Conservation (phyloP, 92 coral and sea anemone genomes). For the Montipora capitata region DNA sequence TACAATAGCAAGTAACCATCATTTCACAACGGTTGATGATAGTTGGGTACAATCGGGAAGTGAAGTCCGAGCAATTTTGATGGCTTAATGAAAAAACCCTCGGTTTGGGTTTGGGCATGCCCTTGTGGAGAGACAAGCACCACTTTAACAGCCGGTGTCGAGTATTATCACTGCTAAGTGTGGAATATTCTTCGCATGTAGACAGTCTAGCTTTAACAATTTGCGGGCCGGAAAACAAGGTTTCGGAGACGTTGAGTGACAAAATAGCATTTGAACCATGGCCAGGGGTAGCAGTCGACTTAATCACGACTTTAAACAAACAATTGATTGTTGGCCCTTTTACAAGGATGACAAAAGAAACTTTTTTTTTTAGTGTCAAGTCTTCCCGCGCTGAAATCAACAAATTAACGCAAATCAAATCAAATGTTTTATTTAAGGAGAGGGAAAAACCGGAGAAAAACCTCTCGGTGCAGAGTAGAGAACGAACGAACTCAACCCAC, state of each 20-base stretch:
- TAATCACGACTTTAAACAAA: not conserved
- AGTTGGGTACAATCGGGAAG: too few species aligned
- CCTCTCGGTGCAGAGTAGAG: too few species aligned
- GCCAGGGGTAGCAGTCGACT: not conserved
- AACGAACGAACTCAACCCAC: too few species aligned
- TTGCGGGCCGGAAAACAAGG: not conserved
- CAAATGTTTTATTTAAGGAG: too few species aligned
- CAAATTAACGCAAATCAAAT: too few species aligned
- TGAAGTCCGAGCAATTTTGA: too few species aligned
- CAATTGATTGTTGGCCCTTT: not conserved
- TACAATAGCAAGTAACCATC: not conserved
- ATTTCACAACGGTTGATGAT: too few species aligned
- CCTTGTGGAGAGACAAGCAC: not conserved
- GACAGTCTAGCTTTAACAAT: not conserved
- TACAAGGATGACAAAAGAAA: not conserved
- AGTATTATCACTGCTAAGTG: slow-evolving; percentile 1
- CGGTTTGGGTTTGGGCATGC: not conserved
- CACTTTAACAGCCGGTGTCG: not conserved
- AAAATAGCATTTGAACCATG: not conserved
- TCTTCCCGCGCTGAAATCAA: too few species aligned
- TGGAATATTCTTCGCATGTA: not conserved
- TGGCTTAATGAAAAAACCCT: not conserved
- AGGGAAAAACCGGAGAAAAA: too few species aligned
- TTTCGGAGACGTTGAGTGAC: not conserved
- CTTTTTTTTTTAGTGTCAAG: too few species aligned